Conservation (phyloP, 2,888 invertebrate genomes). For the Acholoe squamosa region DNA sequence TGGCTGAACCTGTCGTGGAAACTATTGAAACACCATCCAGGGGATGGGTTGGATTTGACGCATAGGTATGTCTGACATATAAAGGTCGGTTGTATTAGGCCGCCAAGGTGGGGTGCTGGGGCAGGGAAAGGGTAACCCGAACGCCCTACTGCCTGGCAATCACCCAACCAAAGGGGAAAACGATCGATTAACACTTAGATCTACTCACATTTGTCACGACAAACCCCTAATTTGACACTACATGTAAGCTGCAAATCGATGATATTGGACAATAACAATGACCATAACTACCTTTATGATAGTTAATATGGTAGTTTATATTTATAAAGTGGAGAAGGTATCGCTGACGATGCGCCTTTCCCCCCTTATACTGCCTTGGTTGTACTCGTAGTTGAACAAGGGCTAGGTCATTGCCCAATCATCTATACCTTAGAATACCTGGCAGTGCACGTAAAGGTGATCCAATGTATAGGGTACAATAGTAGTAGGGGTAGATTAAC, state of each 20-base stretch:
- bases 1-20: no score
- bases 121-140: constrained; percentile 38
- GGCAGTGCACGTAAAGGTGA: constrained; percentile 4
- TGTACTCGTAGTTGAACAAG: no score
- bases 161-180: not conserved
- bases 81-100: not conserved
- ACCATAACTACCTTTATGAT: no score
- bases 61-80: constrained; percentile 35
- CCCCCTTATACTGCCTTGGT: no score
- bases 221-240: no score
- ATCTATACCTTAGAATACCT: not conserved
- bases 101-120: constrained; percentile 43
- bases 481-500: not conserved
- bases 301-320: no score
- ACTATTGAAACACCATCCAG: no score
- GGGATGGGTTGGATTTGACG: not conserved
- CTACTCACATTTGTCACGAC: no score
- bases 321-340: no score
- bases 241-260: no score
- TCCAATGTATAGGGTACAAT: constrained; percentile 29
- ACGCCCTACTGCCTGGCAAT: not conserved
- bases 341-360: no score
- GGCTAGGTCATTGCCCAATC: not conserved
- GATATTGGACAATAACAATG: no score
- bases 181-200: constrained; percentile 25